Conservation (phyloP, 2,888 invertebrate genomes). For the Galerucella nymphaeae region DNA sequence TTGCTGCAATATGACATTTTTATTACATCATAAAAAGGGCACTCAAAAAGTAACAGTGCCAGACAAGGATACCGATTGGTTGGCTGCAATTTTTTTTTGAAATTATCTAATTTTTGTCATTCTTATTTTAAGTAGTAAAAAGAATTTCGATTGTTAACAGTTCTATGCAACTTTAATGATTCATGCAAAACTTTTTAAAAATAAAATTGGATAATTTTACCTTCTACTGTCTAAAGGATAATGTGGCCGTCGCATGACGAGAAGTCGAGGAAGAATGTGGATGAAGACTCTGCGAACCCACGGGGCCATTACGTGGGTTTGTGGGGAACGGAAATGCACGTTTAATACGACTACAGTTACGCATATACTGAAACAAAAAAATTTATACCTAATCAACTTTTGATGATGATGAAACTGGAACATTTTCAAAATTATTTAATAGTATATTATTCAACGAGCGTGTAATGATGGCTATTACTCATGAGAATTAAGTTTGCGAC, state of each 20-base stretch:
- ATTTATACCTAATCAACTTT: neutral
- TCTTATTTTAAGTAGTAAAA: too few relatives aligned
- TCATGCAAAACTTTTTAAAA: neutral
- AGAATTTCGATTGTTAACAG: too few relatives aligned
- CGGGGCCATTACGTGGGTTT: constrained; percentile 97
- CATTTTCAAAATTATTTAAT: too few relatives aligned
- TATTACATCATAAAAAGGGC: constrained; percentile 13
- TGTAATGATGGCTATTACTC: too few relatives aligned
- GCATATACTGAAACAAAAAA: constrained; percentile 60
- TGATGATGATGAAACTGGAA: neutral
- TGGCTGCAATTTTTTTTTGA: neutral
- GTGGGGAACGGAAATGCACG: constrained; percentile 97
- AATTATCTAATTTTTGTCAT: neutral
- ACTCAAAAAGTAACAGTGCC: neutral
- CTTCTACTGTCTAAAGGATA: constrained; percentile 73
- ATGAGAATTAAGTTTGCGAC: too few relatives aligned
- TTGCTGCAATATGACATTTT: constrained; percentile 11
- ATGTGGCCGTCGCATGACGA: constrained; percentile 90
- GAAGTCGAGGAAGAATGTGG: constrained; percentile 92
- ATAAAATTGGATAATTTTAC: constrained; percentile 51
- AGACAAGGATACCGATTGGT: neutral
- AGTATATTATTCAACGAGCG: too few relatives aligned
- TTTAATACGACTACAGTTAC: constrained; percentile 89
- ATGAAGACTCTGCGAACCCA: constrained; percentile 97
- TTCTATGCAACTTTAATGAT: too few relatives aligned